Evolutionary conservation across 23 tunicate genomes (phyloP).

Genomic region (Diplosoma virens): DNA sequence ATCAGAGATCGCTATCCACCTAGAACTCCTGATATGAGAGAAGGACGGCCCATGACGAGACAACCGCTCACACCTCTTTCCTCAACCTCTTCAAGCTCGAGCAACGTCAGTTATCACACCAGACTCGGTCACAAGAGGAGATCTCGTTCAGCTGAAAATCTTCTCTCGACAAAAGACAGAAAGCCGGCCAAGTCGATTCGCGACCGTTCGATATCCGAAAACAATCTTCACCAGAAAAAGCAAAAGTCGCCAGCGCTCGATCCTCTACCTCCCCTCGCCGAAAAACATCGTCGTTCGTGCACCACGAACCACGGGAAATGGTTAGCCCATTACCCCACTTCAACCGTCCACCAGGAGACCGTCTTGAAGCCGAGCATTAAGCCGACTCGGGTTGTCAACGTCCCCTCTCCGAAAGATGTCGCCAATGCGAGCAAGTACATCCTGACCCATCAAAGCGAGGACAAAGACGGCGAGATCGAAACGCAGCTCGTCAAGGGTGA

Average conservation of each 20-base stretch:
- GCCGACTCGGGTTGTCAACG: slow-evolving; percentile 74
- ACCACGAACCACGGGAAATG: slow-evolving; percentile 65
- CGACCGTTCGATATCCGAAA: slow-evolving; percentile 50
- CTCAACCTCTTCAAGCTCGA: slow-evolving; percentile 7
- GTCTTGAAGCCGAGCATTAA: slow-evolving; percentile 79
- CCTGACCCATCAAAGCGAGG: slow-evolving; percentile 93
- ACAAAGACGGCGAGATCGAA: slow-evolving; percentile 72
- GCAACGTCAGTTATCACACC: slow-evolving; percentile 9
- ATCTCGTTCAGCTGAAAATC: slow-evolving; percentile 78
- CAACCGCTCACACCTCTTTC: slow-evolving; percentile 31
- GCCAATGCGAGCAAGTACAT: slow-evolving; percentile 72
- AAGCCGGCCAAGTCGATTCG: slow-evolving; percentile 35
- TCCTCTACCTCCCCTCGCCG: slow-evolving; percentile 24
- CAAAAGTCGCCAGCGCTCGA: slow-evolving; percentile 14
- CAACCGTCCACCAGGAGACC: slow-evolving; percentile 82
- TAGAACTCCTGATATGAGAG: slow-evolving; percentile 23
- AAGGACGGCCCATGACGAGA: slow-evolving; percentile 48
- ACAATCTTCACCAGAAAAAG: slow-evolving; percentile 44
- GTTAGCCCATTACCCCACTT: slow-evolving; percentile 84
- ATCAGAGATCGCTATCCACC: slow-evolving; percentile 17
- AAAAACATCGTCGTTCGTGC: slow-evolving; percentile 76
- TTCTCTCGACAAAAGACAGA: slow-evolving; percentile 25
- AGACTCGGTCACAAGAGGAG: slow-evolving; percentile 58
- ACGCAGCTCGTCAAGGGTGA: slow-evolving; percentile 89
- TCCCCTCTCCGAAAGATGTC: slow-evolving; percentile 90